phyloP scores from a whole-genome alignment of 2,113 vertebrate species.

The Halichoerus grypus region DNA sequence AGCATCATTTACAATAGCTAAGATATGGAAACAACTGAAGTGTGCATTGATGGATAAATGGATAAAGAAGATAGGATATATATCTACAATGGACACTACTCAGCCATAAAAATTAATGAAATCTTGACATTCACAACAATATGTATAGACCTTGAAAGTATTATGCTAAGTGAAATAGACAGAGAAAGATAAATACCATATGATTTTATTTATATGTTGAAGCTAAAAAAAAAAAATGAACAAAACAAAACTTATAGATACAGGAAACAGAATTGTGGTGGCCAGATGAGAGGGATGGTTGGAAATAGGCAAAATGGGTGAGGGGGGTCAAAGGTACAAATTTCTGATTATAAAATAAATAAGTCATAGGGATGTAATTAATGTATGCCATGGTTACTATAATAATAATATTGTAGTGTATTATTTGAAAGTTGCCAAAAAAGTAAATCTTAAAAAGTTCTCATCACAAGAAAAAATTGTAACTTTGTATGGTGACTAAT shows the following conservation, averaged over 20 bases:
- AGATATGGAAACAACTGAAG: neutral
- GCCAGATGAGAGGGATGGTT: neutral
- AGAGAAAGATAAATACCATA: neutral
- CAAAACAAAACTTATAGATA: neutral
- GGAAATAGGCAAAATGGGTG: neutral
- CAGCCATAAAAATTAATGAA: neutral
- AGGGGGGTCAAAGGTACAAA: neutral
- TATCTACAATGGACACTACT: neutral
- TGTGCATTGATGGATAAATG: neutral
- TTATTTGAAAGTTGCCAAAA: neutral
- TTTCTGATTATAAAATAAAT: neutral
- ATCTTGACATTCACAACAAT: neutral
- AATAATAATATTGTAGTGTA: neutral
- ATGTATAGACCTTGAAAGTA: neutral
- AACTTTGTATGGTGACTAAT: neutral
- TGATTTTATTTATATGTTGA: neutral
- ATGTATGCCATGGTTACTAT: neutral
- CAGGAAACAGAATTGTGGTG: neutral
- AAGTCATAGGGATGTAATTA: neutral
- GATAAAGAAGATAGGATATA: neutral
- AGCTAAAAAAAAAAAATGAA: neutral
- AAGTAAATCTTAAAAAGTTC: neutral
- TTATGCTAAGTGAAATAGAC: neutral
- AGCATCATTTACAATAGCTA: neutral
- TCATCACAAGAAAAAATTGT: neutral